Conservation (phyloP, 2,113 vertebrate genomes). For the Pelobates fuscus region DNA sequence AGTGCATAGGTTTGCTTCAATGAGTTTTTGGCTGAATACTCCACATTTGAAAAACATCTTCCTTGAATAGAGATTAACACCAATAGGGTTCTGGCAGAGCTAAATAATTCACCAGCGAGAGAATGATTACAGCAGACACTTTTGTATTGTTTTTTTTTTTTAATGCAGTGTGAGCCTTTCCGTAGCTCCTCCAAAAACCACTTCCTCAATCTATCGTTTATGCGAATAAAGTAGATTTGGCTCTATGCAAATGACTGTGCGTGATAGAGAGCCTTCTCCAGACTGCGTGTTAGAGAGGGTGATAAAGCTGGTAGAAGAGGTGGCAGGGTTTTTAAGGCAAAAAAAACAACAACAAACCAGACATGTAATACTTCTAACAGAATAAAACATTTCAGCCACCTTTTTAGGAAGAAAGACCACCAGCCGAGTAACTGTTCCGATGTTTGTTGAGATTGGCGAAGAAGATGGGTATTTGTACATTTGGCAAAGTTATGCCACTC, state of each 20-base stretch:
- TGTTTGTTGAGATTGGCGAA: constrained; percentile 6
- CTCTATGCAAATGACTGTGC: background rate
- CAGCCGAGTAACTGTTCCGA: background rate
- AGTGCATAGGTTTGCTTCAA: background rate
- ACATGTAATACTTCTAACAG: background rate
- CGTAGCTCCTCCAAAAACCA: constrained; percentile 22
- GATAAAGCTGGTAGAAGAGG: background rate
- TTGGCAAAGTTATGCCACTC: background rate
- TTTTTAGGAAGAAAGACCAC: background rate
- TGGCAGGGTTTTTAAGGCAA: background rate
- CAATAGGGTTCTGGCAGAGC: constrained; percentile 21
- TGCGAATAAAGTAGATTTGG: constrained; percentile 34
- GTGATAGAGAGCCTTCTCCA: background rate
- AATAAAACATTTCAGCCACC: background rate
- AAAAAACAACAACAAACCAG: background rate
- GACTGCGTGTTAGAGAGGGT: background rate
- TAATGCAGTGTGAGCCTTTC: constrained; percentile 20
- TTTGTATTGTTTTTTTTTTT: constrained; percentile 21
- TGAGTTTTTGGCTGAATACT: background rate
- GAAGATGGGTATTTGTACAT: too few relatives aligned
- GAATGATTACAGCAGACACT: background rate
- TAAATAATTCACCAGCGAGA: background rate
- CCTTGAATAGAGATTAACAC: constrained; percentile 41
- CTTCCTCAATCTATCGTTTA: constrained; percentile 27
- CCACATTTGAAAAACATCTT: constrained; percentile 10